Evolutionary conservation across 2,797 vertebrate species (phyloP).

Genomic region (Gouania willdenowi): DNA sequence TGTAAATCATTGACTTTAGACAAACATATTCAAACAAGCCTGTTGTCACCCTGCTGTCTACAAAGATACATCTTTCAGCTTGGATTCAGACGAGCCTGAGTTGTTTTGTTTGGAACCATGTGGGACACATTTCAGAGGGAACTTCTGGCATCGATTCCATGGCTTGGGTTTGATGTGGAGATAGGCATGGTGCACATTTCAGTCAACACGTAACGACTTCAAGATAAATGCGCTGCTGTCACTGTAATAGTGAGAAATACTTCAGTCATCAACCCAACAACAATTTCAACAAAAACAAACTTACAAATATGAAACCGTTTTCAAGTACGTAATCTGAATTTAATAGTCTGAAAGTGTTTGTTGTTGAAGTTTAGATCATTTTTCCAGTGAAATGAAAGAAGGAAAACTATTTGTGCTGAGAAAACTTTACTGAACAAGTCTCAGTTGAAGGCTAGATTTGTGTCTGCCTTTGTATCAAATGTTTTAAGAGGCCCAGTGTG

Average conservation of each 20-base stretch:
- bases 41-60: constrained; percentile 56
- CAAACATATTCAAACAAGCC: constrained; percentile 60
- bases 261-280: too few relatives aligned
- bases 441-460: constrained; percentile 38
- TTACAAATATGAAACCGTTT: too few relatives aligned
- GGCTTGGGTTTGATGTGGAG: constrained; percentile 65
- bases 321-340: too few relatives aligned
- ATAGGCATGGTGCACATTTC: constrained; percentile 58
- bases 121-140: constrained; percentile 65
- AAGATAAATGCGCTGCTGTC: constrained; percentile 60
- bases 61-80: constrained; percentile 50
- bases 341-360: too few relatives aligned
- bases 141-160: constrained; percentile 58
- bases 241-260: constrained; percentile 28
- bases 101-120: constrained; percentile 67
- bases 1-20: too few relatives aligned
- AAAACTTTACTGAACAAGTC: constrained; percentile 41
- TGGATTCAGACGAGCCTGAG: constrained; percentile 53
- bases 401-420: constrained; percentile 36
- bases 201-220: constrained; percentile 51
- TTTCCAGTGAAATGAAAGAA: too few relatives aligned
- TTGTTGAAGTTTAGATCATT: too few relatives aligned
- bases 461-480: constrained; percentile 54
- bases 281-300: too few relatives aligned
- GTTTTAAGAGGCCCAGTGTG: constrained; percentile 42